Percentiles rank a stretch among this genome's conserved stretches.
Conservation (phyloP, 2,797 vertebrate species). For the Harpagifer antarcticus region DNA sequence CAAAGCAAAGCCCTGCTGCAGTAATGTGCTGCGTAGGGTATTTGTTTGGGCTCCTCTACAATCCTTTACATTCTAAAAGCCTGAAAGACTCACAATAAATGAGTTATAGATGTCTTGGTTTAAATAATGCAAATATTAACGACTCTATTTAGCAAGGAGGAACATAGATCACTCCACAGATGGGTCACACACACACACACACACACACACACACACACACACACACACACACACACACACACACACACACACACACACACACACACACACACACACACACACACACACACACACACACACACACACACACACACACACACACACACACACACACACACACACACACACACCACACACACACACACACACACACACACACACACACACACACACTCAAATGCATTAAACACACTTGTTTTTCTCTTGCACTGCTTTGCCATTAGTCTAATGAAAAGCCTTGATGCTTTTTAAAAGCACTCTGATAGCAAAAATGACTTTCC, state of each 20-base stretch:
- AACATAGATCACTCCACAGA: constrained; percentile 49
- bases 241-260: not conserved
- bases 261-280: constrained; percentile 20
- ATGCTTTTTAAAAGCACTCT: constrained; percentile 25
- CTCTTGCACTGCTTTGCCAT: constrained; percentile 21
- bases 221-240: constrained; percentile 20
- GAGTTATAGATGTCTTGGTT: constrained; percentile 38
- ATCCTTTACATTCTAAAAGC: constrained; percentile 43
- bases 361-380: constrained; percentile 11
- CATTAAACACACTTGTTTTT: constrained; percentile 1
- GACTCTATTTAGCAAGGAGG: constrained; percentile 46
- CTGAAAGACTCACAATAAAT: constrained; percentile 48
- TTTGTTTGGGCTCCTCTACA: constrained; percentile 28
- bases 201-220: not conserved
- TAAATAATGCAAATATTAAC: constrained; percentile 72
- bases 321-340: too few species aligned
- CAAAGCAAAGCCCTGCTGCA: not conserved
- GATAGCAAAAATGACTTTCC: constrained; percentile 22
- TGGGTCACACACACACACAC: not conserved
- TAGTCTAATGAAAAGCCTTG: constrained; percentile 45
- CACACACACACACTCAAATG: constrained; percentile 5
- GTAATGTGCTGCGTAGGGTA: not conserved
- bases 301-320: constrained; percentile 12
- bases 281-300: not conserved
- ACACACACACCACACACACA: too few species aligned